A percentile compares a stretch with the other conserved stretches of the same genome.
Conservation (phyloP, 2,797 vertebrate genomes). For the Smutsia temminckii region DNA sequence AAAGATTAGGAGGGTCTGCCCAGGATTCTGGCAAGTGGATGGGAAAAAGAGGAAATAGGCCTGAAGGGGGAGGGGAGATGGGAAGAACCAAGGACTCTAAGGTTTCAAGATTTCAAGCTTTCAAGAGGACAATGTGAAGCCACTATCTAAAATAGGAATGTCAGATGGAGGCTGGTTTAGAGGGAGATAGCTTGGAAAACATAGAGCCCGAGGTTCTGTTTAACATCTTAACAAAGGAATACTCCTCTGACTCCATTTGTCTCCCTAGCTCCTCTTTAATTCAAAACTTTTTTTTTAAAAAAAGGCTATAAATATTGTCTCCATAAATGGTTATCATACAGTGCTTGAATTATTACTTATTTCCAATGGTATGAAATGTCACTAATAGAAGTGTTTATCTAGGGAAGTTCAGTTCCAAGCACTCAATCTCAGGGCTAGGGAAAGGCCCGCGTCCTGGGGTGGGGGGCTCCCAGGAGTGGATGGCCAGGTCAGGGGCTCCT, state of each 20-base stretch:
- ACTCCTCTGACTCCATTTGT: neutral
- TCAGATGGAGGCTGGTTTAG: neutral
- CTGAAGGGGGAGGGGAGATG: neutral
- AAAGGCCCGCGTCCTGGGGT: neutral
- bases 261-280: neutral
- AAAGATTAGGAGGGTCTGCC: neutral
- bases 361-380: neutral
- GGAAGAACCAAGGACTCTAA: neutral
- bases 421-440: neutral
- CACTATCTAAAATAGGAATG: neutral
- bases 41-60: neutral
- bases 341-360: neutral
- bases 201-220: neutral
- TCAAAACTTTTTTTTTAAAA: neutral
- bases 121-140: neutral
- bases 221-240: constrained; percentile 11
- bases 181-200: neutral
- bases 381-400: neutral
- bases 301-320: neutral
- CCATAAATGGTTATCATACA: neutral
- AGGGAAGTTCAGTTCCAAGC: neutral
- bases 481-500: neutral
- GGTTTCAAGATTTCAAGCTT: neutral
- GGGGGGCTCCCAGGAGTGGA: neutral
- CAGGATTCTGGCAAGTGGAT: neutral